Conservation (phyloP, 2,888 invertebrate species). For the Frankliniella intonsa region DNA sequence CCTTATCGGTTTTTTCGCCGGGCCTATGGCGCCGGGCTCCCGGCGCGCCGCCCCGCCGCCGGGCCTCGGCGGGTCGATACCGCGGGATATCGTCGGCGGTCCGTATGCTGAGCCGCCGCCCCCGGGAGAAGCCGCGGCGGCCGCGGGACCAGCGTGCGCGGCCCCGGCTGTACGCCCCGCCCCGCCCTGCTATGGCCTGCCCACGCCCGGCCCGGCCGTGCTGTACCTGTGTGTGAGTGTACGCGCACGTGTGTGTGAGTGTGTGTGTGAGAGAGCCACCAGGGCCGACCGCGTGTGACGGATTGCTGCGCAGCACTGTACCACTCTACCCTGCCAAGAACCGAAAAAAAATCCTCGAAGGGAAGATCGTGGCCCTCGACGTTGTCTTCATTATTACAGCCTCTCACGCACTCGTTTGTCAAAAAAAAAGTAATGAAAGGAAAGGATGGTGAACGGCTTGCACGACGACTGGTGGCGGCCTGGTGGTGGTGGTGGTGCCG, state of each 20-base stretch:
- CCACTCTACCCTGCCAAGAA: too few species aligned
- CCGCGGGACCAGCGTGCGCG: not conserved
- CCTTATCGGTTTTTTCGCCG: not conserved
- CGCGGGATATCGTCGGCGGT: not conserved
- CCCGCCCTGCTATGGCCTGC: not conserved
- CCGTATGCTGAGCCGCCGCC: not conserved
- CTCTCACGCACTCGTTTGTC: conserved; percentile 18
- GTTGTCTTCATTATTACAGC: not conserved
- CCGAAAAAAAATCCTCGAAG: too few species aligned
- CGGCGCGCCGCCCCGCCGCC: not conserved
- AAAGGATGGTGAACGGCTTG: not conserved
- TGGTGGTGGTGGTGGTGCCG: not conserved
- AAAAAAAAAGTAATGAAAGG: conserved; percentile 13
- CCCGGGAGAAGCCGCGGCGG: not conserved
- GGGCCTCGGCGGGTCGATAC: not conserved
- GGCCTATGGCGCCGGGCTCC: too few species aligned
- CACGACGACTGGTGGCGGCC: too few species aligned
- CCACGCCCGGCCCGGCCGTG: not conserved
- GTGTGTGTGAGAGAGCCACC: too few species aligned
- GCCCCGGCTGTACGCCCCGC: not conserved
- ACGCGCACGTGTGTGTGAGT: too few species aligned
- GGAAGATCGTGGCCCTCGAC: not conserved
- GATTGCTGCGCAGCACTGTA: not conserved
- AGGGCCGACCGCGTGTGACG: not conserved
- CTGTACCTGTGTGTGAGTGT: too few species aligned